Conservation (phyloP, 2,888 invertebrate species). For the Lacanobia oleracea region DNA sequence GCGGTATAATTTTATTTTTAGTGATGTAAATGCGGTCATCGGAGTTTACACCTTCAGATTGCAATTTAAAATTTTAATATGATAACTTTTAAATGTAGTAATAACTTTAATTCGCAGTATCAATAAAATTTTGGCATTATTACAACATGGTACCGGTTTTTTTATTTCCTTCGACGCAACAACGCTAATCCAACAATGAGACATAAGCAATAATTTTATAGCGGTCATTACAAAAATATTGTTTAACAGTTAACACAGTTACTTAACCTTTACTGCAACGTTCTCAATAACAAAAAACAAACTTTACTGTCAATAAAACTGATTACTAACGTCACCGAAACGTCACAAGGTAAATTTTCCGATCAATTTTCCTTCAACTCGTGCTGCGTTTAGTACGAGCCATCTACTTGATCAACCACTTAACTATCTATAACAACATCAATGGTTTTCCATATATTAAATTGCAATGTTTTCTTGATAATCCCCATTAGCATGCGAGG, state of each 20-base stretch:
- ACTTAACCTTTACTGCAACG: neutral
- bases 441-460: constrained; percentile 22
- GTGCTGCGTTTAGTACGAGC: constrained; percentile 22
- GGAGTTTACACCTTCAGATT: constrained; percentile 41
- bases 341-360: neutral
- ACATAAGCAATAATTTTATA: neutral
- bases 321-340: neutral
- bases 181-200: neutral
- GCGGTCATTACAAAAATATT: neutral
- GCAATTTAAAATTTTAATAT: constrained; percentile 19
- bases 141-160: constrained; percentile 3
- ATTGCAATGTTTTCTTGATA: constrained; percentile 44
- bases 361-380: neutral
- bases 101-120: neutral
- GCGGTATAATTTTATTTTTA: constrained; percentile 50
- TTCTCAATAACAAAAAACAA: neutral
- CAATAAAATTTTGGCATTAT: constrained; percentile 2
- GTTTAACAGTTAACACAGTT: neutral
- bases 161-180: neutral
- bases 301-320: neutral
- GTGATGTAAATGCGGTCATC: constrained; percentile 40
- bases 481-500: constrained; percentile 45
- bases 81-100: too few relatives aligned
- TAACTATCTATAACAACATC: constrained; percentile 10
- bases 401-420: constrained; percentile 13